Evolutionary conservation across 2,888 invertebrate genomes (phyloP).

Genomic region (Polyommatus iphigenia): DNA sequence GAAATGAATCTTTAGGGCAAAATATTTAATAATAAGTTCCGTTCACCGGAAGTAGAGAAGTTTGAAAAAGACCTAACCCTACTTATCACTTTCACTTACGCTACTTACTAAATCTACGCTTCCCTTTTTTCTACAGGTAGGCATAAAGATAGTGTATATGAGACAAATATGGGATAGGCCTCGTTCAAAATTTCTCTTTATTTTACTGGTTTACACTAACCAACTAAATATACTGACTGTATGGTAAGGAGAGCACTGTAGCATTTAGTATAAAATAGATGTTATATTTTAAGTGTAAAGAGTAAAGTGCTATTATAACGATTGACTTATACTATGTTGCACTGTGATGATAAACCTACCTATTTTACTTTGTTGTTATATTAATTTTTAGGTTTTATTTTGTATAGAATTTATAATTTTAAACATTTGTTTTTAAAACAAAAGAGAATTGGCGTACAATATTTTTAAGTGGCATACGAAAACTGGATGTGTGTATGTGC

Average conservation of each 20-base stretch:
- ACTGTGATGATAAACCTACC: slow-evolving; percentile 61
- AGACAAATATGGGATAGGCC: neutral
- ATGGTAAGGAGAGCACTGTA: neutral
- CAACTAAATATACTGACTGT: slow-evolving; percentile 8
- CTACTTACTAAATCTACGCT: too few relatives aligned
- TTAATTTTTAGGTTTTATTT: slow-evolving; percentile 8
- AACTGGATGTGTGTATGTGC: neutral
- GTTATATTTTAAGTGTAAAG: slow-evolving; percentile 20
- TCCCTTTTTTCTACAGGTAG: too few relatives aligned
- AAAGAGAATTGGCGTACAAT: neutral
- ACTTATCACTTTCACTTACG: neutral
- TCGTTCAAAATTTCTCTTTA: neutral
- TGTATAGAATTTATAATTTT: slow-evolving; percentile 2
- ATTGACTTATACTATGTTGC: slow-evolving; percentile 46
- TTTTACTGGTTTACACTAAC: neutral
- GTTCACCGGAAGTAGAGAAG: too few relatives aligned
- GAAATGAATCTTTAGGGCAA: neutral
- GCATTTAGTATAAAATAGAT: slow-evolving; percentile 25
- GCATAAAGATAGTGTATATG: too few relatives aligned
- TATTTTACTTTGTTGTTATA: slow-evolving; percentile 53
- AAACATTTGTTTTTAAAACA: slow-evolving; percentile 11
- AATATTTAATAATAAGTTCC: neutral
- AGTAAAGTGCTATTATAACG: slow-evolving; percentile 36
- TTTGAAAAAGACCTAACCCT: neutral
- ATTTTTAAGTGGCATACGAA: neutral